Evolutionary conservation across 2,888 invertebrate genomes (phyloP).

Genomic region (Drosophila subquinaria): DNA sequence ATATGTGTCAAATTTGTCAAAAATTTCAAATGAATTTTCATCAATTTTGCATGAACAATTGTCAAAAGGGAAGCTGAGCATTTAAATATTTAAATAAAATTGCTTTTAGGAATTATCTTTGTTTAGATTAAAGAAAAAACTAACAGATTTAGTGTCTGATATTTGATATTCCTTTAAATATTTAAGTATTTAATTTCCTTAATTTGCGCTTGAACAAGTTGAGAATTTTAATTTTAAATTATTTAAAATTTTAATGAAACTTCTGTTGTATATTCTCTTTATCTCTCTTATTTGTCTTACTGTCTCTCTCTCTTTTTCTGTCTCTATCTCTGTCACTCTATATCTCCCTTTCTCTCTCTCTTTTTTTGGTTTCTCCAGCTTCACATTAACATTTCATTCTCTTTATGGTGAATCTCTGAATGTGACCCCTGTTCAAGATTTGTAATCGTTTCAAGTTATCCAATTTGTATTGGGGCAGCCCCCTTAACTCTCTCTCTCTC

Average conservation of each 20-base stretch:
- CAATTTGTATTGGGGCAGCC: conserved; percentile 69
- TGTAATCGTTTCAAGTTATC: conserved; percentile 53
- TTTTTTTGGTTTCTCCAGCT: conserved; percentile 1
- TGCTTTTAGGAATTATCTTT: neutral
- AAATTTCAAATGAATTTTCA: conserved; percentile 39
- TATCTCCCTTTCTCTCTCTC: conserved; percentile 5
- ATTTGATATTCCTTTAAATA: neutral
- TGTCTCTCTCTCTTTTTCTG: neutral
- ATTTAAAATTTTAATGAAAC: too few relatives aligned
- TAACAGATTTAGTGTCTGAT: neutral
- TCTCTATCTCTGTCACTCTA: too few relatives aligned
- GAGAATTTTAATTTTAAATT: neutral
- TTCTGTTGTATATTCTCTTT: neutral
- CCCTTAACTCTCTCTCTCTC: conserved; percentile 14
- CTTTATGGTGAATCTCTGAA: conserved; percentile 15
- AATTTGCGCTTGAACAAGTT: neutral
- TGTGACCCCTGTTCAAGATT: conserved; percentile 19
- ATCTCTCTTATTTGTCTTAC: neutral
- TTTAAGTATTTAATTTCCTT: neutral
- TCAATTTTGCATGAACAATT: conserved; percentile 12
- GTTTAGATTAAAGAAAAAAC: neutral
- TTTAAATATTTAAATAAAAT: conserved; percentile 9
- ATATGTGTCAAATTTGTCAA: conserved; percentile 41
- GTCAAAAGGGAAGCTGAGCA: conserved; percentile 24
- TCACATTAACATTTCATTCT: conserved; percentile 26